Evolutionary conservation across 2,888 invertebrate species (phyloP).

Genomic region (Poecilobothrus nobilitatus): DNA sequence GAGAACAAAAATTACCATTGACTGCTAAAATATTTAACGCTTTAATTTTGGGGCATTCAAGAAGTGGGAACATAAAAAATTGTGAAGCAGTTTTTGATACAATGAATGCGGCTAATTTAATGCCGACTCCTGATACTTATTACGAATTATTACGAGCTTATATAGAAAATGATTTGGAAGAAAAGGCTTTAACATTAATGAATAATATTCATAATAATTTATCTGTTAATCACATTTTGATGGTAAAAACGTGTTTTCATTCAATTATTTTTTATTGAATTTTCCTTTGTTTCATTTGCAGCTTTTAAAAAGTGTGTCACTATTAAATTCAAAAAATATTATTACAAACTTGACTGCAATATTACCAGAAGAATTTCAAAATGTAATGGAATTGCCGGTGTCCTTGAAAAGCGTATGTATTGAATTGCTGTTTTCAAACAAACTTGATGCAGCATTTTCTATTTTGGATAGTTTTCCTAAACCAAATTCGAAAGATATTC

Average conservation of each 20-base stretch:
- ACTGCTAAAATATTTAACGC: slow-evolving; percentile 53
- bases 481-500: slow-evolving; percentile 37
- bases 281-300: neutral
- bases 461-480: slow-evolving; percentile 39
- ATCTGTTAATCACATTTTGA: neutral
- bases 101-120: slow-evolving; percentile 51
- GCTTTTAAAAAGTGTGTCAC: slow-evolving; percentile 14
- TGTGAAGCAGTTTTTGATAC: slow-evolving; percentile 48
- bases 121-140: slow-evolving; percentile 46
- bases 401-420: slow-evolving; percentile 43
- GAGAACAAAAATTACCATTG: slow-evolving; percentile 46
- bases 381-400: slow-evolving; percentile 30
- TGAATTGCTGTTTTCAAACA: slow-evolving; percentile 47
- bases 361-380: slow-evolving; percentile 31
- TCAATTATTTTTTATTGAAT: neutral
- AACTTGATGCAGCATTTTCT: slow-evolving; percentile 45
- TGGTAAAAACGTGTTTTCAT: neutral
- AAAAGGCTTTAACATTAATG: slow-evolving; percentile 30
- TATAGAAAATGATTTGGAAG: slow-evolving; percentile 44
- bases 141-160: slow-evolving; percentile 47
- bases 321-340: slow-evolving; percentile 22
- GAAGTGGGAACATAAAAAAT: slow-evolving; percentile 40
- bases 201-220: slow-evolving; percentile 19
- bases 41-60: slow-evolving; percentile 51
- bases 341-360: slow-evolving; percentile 29